Evolutionary conservation across 2,797 vertebrate genomes (phyloP).

Genomic region (Eulemur rubriventer): DNA sequence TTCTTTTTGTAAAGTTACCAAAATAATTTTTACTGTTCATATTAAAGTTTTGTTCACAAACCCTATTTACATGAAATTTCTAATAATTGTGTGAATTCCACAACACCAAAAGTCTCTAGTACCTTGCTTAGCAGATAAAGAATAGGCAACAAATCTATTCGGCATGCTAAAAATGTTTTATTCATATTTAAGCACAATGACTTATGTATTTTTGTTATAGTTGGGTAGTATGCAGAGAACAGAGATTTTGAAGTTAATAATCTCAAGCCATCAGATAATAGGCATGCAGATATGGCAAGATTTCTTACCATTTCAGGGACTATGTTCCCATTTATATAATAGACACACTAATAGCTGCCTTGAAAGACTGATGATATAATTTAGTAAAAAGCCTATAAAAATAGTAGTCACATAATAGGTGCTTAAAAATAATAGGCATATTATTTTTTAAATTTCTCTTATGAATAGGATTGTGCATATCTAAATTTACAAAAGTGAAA

Average conservation of each 20-base stretch:
- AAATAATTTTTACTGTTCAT: neutral
- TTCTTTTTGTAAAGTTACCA: neutral
- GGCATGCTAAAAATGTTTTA: neutral
- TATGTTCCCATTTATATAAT: neutral
- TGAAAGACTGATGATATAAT: neutral
- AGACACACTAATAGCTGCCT: neutral
- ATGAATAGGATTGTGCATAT: neutral
- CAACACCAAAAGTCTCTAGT: neutral
- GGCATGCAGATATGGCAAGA: neutral
- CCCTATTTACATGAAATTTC: neutral
- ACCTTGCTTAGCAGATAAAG: neutral
- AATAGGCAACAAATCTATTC: neutral
- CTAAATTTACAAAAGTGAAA: neutral
- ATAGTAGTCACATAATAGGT: neutral
- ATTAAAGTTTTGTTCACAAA: neutral
- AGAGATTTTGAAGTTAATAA: neutral
- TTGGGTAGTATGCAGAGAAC: neutral
- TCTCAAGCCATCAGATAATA: neutral
- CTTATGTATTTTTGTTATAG: neutral
- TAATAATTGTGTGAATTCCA: neutral
- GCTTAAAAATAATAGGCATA: neutral
- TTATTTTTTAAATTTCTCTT: neutral
- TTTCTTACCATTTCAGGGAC: neutral
- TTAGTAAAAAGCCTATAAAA: neutral
- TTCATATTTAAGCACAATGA: neutral